Percentiles rank a stretch among this genome's conserved stretches.
These are phyloP conservation scores for Platycercus adscitus DNA, from an alignment of 2,113 vertebrate genomes.

Conservation along the genomic window DNA sequence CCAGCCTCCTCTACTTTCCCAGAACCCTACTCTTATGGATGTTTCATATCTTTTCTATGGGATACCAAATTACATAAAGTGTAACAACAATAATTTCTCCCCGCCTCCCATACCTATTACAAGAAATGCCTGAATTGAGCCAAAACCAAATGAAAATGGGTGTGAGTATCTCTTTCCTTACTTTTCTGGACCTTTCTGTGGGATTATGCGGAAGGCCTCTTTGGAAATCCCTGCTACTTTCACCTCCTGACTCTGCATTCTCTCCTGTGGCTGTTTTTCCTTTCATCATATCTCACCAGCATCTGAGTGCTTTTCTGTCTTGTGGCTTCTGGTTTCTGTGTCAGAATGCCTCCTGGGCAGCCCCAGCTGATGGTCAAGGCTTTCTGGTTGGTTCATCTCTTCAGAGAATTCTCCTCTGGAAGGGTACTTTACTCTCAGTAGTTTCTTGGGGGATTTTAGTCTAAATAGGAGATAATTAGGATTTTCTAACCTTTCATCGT, in stretches of 20 bases:
- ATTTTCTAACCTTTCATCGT: neutral
- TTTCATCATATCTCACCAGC: neutral
- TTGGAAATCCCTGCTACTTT: neutral
- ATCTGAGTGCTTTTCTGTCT: neutral
- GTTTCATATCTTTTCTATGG: neutral
- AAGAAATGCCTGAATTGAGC: neutral
- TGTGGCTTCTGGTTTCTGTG: neutral
- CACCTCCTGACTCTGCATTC: neutral
- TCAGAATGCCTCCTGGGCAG: neutral
- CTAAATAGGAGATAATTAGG: neutral
- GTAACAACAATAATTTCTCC: neutral
- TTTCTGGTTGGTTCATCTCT: neutral
- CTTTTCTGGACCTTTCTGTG: neutral
- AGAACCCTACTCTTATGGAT: neutral
- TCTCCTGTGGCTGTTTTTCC: neutral
- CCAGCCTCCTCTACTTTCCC: neutral
- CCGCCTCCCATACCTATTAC: neutral
- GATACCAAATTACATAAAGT: neutral
- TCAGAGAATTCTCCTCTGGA: neutral
- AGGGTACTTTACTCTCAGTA: neutral
- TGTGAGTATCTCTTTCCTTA: neutral
- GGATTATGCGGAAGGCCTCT: neutral
- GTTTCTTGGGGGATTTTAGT: neutral
- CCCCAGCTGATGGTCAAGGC: neutral
- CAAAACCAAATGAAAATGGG: neutral